Conservation (phyloP, 2,113 vertebrate species). For the Brachypteracias leptosomus region DNA sequence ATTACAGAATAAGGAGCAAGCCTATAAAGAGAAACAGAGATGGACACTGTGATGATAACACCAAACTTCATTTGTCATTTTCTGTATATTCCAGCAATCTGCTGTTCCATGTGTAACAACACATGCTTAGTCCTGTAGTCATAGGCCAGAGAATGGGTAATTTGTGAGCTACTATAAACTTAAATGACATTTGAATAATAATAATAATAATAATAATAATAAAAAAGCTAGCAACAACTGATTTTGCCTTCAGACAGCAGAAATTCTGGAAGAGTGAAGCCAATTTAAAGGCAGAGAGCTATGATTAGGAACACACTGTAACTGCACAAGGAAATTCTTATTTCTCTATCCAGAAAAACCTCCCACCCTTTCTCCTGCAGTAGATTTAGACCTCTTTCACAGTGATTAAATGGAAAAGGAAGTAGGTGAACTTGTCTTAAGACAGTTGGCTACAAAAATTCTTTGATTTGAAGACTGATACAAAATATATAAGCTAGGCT, state of each 20-base stretch:
- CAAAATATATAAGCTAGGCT: conserved; percentile 22
- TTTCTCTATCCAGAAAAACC: neutral
- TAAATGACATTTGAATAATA: neutral
- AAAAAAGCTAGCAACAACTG: neutral
- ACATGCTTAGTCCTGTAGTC: neutral
- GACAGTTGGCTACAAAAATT: neutral
- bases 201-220: too few species aligned
- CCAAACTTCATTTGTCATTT: neutral
- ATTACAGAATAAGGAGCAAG: neutral
- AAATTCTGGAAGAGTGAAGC: neutral
- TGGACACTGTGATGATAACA: neutral
- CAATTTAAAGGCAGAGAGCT: neutral
- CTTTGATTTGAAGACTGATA: neutral
- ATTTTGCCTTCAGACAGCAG: neutral
- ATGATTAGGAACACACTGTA: neutral
- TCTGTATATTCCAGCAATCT: neutral
- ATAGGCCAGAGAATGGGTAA: neutral
- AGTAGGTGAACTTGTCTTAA: neutral
- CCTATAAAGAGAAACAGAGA: neutral
- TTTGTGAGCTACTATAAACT: neutral
- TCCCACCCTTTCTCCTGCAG: neutral
- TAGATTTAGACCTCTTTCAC: neutral
- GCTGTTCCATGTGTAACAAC: neutral
- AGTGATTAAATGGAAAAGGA: neutral
- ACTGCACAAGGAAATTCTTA: neutral